A percentile compares a stretch with the other conserved stretches of the same genome.
Evolutionary conservation across 2,797 vertebrate genomes (phyloP).

Genomic region (Anas georgica): DNA sequence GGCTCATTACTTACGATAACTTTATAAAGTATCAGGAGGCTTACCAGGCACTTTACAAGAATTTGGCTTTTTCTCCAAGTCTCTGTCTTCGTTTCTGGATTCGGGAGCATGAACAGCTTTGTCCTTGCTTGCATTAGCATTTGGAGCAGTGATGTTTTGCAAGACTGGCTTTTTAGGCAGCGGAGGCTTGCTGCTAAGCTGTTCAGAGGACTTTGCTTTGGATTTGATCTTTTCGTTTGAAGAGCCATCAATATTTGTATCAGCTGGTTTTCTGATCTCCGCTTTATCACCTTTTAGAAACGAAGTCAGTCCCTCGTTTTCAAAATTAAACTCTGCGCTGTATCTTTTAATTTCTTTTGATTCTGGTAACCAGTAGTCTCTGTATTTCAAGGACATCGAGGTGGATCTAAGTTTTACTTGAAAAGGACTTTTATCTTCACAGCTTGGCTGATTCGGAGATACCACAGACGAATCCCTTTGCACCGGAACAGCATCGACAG

Average conservation of each 20-base stretch:
- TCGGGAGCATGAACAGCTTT: slow-evolving; percentile 44
- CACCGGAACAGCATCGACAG: neutral
- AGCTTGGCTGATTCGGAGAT: slow-evolving; percentile 39
- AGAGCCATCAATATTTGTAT: slow-evolving; percentile 41
- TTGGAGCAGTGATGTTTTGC: slow-evolving; percentile 61
- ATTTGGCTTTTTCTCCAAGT: slow-evolving; percentile 63
- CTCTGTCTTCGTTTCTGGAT: slow-evolving; percentile 59
- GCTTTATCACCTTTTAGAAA: slow-evolving; percentile 66
- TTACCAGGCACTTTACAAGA: slow-evolving; percentile 75
- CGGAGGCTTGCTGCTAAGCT: slow-evolving; percentile 74
- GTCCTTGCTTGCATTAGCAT: slow-evolving; percentile 34
- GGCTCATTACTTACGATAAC: neutral
- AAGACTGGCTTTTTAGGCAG: slow-evolving; percentile 77
- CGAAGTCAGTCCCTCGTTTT: slow-evolving; percentile 53
- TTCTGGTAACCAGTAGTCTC: slow-evolving; percentile 68
- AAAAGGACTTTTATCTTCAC: slow-evolving; percentile 81
- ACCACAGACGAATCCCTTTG: neutral
- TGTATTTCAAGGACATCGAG: slow-evolving; percentile 81
- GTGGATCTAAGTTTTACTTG: slow-evolving; percentile 90
- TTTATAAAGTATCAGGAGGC: neutral
- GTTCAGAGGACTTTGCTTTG: slow-evolving; percentile 72
- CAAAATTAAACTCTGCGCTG: slow-evolving; percentile 77
- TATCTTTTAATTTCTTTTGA: slow-evolving; percentile 73
- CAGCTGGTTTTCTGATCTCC: slow-evolving; percentile 25
- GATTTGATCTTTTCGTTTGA: slow-evolving; percentile 67